Evolutionary conservation across 1,140 invertebrate genomes (phyloP).

Genomic region (Drosophila murphyi): DNA sequence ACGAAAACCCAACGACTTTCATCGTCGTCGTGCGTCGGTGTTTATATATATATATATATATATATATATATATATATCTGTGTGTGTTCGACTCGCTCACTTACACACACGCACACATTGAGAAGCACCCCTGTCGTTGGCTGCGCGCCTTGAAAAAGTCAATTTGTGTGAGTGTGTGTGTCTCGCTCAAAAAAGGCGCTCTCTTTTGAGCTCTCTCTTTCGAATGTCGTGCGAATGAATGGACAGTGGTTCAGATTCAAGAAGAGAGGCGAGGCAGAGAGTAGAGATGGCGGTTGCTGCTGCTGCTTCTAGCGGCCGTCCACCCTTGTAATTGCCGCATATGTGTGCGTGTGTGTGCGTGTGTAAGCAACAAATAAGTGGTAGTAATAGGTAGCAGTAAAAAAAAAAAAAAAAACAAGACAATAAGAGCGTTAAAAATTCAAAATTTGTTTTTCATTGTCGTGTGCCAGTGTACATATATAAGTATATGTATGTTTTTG

Average conservation of each 20-base stretch:
- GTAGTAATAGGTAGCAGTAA: conserved; percentile 17
- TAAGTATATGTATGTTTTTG: conserved; percentile 10
- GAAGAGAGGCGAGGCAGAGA: conserved; percentile 13
- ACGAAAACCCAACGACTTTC: conserved; percentile 82
- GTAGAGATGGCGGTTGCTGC: conserved; percentile 18
- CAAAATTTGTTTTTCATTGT: conserved; percentile 59
- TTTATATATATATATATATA: conserved; percentile 25
- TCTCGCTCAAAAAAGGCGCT: conserved; percentile 39
- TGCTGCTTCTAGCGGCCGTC: conserved; percentile 45
- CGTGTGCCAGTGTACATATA: conserved; percentile 20
- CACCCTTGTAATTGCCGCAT: conserved; percentile 74
- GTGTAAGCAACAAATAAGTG: conserved; percentile 69
- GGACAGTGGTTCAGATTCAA: conserved; percentile 48
- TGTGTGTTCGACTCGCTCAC: conserved; percentile 52
- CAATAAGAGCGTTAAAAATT: conserved; percentile 59
- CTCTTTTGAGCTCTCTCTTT: conserved; percentile 37
- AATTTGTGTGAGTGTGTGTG: conserved; percentile 52
- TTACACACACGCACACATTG: conserved; percentile 37
- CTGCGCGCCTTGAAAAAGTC: conserved; percentile 71
- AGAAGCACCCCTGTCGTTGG: conserved; percentile 49
- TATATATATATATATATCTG: conserved; percentile 29
- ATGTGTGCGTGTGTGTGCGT: conserved; percentile 26
- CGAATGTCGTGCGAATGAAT: conserved; percentile 56
- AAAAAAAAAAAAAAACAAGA: conserved; percentile 61
- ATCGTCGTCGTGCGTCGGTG: conserved; percentile 72